These are phyloP conservation scores for Manacus vitellinus DNA, from an alignment of 2,113 vertebrate species.

Conservation along the genomic window DNA sequence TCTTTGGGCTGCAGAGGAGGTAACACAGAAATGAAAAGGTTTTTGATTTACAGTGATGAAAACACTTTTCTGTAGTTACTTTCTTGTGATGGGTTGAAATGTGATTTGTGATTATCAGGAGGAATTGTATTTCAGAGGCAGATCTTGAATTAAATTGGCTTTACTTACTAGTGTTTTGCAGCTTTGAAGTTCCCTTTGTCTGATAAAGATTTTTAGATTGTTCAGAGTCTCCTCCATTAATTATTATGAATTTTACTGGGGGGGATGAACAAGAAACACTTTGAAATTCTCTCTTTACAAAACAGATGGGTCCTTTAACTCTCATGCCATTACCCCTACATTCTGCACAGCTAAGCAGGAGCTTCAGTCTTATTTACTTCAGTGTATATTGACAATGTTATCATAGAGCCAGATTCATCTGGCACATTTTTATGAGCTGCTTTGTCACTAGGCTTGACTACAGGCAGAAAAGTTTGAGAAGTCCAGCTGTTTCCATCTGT, in stretches of 20 bases:
- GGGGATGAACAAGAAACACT: background rate
- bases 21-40: background rate
- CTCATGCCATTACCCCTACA: background rate
- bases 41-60: background rate
- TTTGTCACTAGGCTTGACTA: background rate
- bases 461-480: background rate
- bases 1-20: background rate
- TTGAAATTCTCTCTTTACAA: background rate
- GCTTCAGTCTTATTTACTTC: background rate
- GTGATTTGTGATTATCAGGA: background rate
- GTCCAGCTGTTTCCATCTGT: background rate
- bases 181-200: background rate
- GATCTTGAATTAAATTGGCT: background rate
- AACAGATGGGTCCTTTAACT: background rate
- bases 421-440: background rate
- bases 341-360: background rate
- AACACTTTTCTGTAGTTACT: background rate
- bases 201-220: background rate
- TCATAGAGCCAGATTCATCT: background rate
- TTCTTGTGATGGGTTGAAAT: background rate
- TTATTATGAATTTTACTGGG: background rate
- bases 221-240: background rate
- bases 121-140: background rate
- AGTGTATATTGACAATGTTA: background rate
- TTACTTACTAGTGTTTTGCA: background rate